These are phyloP conservation scores for Eunapius fragilis DNA, from an alignment of 37 sponge, comb jelly and placozoan species.

Conservation along the genomic window DNA sequence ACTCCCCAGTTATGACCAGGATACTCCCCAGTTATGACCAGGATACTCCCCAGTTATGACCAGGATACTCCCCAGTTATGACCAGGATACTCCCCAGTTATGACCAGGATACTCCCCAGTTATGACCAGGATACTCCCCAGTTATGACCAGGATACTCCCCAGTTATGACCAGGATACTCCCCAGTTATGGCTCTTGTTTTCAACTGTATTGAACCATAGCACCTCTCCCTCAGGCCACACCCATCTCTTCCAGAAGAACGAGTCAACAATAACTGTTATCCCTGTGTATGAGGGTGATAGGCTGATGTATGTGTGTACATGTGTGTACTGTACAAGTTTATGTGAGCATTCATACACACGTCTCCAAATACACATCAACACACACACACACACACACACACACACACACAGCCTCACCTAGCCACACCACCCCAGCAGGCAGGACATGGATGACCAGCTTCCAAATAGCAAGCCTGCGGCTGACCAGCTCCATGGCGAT, in stretches of 20 bases:
- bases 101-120: background rate
- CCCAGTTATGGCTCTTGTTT: constrained; percentile 99
- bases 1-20: background rate
- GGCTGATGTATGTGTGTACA: background rate
- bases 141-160: no score
- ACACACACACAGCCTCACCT: constrained; percentile 27
- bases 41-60: background rate
- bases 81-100: background rate
- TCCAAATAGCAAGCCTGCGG: constrained; percentile 24
- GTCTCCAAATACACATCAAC: background rate
- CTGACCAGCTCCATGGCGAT: constrained; percentile 65
- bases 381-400: no score
- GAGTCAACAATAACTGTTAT: constrained; percentile 85
- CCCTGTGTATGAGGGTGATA: constrained; percentile 25
- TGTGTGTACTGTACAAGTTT: background rate
- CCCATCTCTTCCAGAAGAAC: constrained; percentile 88
- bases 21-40: background rate
- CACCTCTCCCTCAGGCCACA: constrained; percentile 99
- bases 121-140: background rate
- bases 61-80: background rate
- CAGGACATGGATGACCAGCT: constrained; percentile 22
- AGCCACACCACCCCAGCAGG: constrained; percentile 64
- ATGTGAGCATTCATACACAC: background rate
- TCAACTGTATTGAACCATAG: constrained; percentile 92
- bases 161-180: constrained; percentile 70